Base-by-base conservation (phyloP, 2,888 invertebrate genomes). In the Drosophila fulvimacula region DNA sequence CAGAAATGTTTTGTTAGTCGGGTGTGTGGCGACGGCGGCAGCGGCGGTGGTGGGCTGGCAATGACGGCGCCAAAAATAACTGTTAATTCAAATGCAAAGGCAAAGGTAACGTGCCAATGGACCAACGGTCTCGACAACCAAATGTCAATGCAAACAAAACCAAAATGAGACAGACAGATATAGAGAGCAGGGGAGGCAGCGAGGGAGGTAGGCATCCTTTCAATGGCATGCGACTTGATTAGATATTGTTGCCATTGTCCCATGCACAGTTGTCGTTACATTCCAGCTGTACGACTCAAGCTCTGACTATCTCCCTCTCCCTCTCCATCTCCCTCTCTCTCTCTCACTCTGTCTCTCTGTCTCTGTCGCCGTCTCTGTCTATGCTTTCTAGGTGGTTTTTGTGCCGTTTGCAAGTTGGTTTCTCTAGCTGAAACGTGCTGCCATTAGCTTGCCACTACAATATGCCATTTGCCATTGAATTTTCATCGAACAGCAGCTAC, bases 41-140 rank as follows among this genome's bases (percentile, higher is more conserved):
- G 27, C 6, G 27, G 27, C 7, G 27, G 27, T 34, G 42, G 17
- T 39, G 53, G 36, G 38, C 32, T 34, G 60, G 10, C 44, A 44
- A 46, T 69, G 62, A 63, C 69, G 71, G 80, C 85, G 88, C 89
- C 89, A 89, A 84, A 85, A 85, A 85, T 82, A 85, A 85, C 88
- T 85, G 89, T 88, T 87, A 87, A 87, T 87, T 87, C 84, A 76
- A 85, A 89, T 85, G 86, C 85, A 80, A 78, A 82, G 30, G 82
- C 81, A 79, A 61, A 76, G 77, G 76, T 70, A 88, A 89, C 86
- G 86, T 86, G 86, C 81, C 86, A 88, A 88, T 81, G 74, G 80
- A 68, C 73, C 69, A 65, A 34, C 60, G 78, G 61, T 69, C 64
- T 46, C 62, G 60, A 73, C 70, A 68, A 65, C 61, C 81, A 82